Evolutionary conservation across 1,140 invertebrate genomes (phyloP).

Genomic region (Halictus rubicundus): DNA sequence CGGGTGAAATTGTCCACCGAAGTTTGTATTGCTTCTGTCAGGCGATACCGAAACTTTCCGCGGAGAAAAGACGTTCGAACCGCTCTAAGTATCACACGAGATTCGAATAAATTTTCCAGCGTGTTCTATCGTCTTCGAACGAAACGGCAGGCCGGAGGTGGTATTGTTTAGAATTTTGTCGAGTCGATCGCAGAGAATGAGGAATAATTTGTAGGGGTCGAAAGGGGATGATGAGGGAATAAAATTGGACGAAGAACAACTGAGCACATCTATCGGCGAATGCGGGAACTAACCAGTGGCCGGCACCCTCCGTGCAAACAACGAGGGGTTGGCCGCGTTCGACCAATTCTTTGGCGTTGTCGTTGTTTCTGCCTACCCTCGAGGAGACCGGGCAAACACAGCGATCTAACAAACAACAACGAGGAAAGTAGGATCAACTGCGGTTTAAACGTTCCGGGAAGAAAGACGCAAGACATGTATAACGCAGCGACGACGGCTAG

Average conservation of each 20-base stretch:
- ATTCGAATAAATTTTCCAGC: too few relatives aligned
- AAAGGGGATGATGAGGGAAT: constrained; percentile 16
- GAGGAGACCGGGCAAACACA: constrained; percentile 51
- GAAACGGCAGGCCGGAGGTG: too few relatives aligned
- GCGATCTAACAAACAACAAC: constrained; percentile 17
- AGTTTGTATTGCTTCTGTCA: constrained; percentile 8
- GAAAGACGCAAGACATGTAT: constrained; percentile 68
- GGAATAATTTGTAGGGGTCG: too few relatives aligned
- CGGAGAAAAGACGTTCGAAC: too few relatives aligned
- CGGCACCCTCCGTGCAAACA: constrained; percentile 51
- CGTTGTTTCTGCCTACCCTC: constrained; percentile 62
- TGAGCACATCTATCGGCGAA: constrained; percentile 67
- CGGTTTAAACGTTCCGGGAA: constrained; percentile 51
- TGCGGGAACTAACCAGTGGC: constrained; percentile 57
- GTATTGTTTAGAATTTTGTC: neutral
- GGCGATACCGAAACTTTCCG: neutral
- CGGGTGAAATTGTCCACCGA: constrained; percentile 36
- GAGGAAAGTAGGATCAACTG: constrained; percentile 1
- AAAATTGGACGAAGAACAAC: constrained; percentile 44
- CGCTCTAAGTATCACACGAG: too few relatives aligned
- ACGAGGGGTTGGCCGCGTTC: constrained; percentile 45
- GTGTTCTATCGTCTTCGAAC: too few relatives aligned
- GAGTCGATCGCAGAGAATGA: too few relatives aligned
- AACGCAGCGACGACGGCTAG: constrained; percentile 75
- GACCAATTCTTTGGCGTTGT: constrained; percentile 31